These are phyloP conservation scores for Spatula clypeata DNA, from an alignment of 2,797 vertebrate species.

Conservation along the genomic window DNA sequence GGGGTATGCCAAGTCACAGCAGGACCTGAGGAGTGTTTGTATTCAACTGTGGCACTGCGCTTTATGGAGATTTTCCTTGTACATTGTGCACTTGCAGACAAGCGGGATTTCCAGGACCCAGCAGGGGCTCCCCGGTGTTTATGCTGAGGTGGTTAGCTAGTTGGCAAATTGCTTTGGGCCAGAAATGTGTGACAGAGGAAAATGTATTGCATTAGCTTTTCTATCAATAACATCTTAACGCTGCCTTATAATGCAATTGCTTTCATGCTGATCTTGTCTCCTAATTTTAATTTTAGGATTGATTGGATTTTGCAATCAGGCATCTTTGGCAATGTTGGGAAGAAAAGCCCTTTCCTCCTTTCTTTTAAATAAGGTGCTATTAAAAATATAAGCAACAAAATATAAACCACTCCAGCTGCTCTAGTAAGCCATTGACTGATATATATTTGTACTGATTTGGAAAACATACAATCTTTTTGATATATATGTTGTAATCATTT, in stretches of 20 bases:
- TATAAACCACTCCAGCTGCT: slow-evolving; percentile 36
- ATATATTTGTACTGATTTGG: slow-evolving; percentile 39
- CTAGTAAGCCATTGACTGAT: slow-evolving; percentile 26
- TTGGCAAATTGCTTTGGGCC: slow-evolving; percentile 86
- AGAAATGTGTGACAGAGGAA: slow-evolving; percentile 77
- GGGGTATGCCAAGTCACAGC: slow-evolving; percentile 97
- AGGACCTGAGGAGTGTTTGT: slow-evolving; percentile 91
- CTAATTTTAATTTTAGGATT: slow-evolving; percentile 68
- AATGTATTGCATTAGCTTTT: slow-evolving; percentile 77
- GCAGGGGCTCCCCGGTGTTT: slow-evolving; percentile 88
- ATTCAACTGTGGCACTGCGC: slow-evolving; percentile 86
- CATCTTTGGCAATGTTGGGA: background rate
- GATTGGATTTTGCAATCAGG: slow-evolving; percentile 52
- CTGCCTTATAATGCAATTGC: slow-evolving; percentile 67
- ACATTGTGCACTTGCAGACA: slow-evolving; percentile 90
- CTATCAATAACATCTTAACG: slow-evolving; percentile 72
- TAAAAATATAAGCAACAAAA: slow-evolving; percentile 41
- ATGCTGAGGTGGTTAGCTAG: slow-evolving; percentile 90
- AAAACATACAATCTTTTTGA: background rate
- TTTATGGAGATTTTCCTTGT: slow-evolving; percentile 83
- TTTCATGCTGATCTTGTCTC: slow-evolving; percentile 67
- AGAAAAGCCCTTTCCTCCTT: slow-evolving; percentile 1
- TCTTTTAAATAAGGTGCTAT: background rate
- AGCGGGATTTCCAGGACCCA: slow-evolving; percentile 90
- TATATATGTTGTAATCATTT: background rate